These are phyloP conservation scores for Spatulosminthurus flaviceps DNA, from an alignment of 2,888 invertebrate genomes.

Conservation along the genomic window DNA sequence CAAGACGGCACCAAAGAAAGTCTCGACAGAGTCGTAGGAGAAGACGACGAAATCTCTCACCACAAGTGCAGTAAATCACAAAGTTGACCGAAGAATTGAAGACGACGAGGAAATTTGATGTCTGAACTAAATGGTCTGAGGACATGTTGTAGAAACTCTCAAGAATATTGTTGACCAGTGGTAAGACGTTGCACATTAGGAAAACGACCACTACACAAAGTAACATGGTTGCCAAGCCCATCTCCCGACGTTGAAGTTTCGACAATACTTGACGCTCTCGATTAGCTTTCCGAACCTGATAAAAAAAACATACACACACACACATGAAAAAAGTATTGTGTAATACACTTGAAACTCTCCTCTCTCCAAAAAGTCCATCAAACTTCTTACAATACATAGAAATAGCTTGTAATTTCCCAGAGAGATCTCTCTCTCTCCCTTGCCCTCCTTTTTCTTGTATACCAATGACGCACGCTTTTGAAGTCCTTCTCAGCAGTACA, in stretches of 20 bases:
- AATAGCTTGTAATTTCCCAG: too few relatives aligned
- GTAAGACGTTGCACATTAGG: slow-evolving; percentile 89
- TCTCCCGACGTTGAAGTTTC: slow-evolving; percentile 88
- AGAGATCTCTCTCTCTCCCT: too few relatives aligned
- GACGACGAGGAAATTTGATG: slow-evolving; percentile 91
- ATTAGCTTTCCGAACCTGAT: slow-evolving; percentile 85
- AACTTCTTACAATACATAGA: too few relatives aligned
- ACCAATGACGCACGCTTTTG: too few relatives aligned
- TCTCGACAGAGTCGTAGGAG: slow-evolving; percentile 70
- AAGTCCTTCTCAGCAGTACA: too few relatives aligned
- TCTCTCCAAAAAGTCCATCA: too few relatives aligned
- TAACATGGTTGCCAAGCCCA: slow-evolving; percentile 93
- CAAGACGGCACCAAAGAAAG: slow-evolving; percentile 62
- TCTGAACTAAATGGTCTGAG: slow-evolving; percentile 78
- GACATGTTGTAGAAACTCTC: slow-evolving; percentile 79
- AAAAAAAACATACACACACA: slow-evolving; percentile 58
- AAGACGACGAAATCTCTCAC: slow-evolving; percentile 92
- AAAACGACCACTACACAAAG: slow-evolving; percentile 94
- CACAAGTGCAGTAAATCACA: slow-evolving; percentile 96
- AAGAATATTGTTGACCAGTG: slow-evolving; percentile 84
- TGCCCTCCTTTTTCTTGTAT: too few relatives aligned
- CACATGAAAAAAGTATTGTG: too few relatives aligned
- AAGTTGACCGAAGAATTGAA: slow-evolving; percentile 98
- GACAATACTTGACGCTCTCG: slow-evolving; percentile 88
- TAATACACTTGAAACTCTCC: too few relatives aligned